Evolutionary conservation across 2,888 invertebrate genomes (phyloP).

Genomic region (Buathra laborator): DNA sequence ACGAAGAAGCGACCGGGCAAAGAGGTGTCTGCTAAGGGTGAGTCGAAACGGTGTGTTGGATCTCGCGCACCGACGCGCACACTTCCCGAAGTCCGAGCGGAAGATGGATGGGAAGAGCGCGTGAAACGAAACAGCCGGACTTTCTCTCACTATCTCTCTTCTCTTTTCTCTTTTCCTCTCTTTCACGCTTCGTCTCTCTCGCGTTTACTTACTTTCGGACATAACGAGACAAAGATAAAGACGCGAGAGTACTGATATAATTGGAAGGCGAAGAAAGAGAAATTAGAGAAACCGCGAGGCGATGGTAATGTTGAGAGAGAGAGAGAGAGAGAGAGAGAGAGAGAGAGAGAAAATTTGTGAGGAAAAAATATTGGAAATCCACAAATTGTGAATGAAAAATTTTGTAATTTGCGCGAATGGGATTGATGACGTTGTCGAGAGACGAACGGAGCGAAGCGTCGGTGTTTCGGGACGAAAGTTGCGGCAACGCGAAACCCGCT

Average conservation of each 20-base stretch:
- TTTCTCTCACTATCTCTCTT: not conserved
- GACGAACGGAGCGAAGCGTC: no score
- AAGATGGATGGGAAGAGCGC: slow-evolving; percentile 78
- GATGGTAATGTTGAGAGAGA: not conserved
- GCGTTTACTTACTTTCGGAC: not conserved
- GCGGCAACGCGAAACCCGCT: no score
- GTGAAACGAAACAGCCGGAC: slow-evolving; percentile 64
- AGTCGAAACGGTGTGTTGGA: slow-evolving; percentile 21
- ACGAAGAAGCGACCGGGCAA: not conserved
- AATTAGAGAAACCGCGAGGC: slow-evolving; percentile 10
- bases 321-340: not conserved
- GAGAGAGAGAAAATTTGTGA: not conserved
- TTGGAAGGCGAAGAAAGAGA: slow-evolving; percentile 22
- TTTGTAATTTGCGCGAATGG: slow-evolving; percentile 38
- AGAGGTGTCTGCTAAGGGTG: not conserved
- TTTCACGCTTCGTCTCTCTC: not conserved
- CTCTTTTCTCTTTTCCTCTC: slow-evolving; percentile 4
- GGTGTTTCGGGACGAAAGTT: no score
- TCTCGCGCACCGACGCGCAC: slow-evolving; percentile 67
- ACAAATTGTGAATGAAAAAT: slow-evolving; percentile 41
- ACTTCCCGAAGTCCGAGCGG: slow-evolving; percentile 74
- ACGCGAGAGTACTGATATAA: slow-evolving; percentile 14
- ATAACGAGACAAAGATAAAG: slow-evolving; percentile 5
- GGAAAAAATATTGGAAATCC: slow-evolving; percentile 22
- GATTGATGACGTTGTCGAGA: slow-evolving; percentile 10